A percentile compares a stretch with the other conserved stretches of the same genome.
Evolutionary conservation across 2,888 invertebrate genomes (phyloP).

Genomic region (Agrenia bidenticulata): DNA sequence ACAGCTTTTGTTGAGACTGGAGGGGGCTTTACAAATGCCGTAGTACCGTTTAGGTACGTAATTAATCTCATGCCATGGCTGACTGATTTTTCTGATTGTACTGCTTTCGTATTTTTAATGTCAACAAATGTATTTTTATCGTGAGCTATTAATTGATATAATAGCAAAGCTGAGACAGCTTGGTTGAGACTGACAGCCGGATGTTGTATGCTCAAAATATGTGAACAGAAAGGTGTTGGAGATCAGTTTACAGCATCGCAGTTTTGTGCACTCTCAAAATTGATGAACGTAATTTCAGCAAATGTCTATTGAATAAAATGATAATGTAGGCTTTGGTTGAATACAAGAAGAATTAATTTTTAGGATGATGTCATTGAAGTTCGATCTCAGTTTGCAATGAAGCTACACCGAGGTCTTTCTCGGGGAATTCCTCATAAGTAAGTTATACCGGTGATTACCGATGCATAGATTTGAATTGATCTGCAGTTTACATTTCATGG

Average conservation of each 20-base stretch:
- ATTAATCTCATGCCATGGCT: background rate
- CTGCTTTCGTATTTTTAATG: slow-evolving; percentile 1
- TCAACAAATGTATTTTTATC: slow-evolving; percentile 18
- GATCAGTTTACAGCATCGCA: slow-evolving; percentile 93
- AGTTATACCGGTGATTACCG: background rate
- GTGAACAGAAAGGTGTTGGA: slow-evolving; percentile 93
- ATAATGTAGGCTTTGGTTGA: background rate
- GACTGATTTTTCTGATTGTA: no score
- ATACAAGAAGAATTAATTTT: slow-evolving; percentile 11
- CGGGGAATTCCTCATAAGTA: slow-evolving; percentile 78
- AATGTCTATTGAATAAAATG: slow-evolving; percentile 15
- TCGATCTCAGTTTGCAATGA: slow-evolving; percentile 81
- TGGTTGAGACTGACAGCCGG: slow-evolving; percentile 90
- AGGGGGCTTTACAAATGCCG: slow-evolving; percentile 69
- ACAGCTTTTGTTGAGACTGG: slow-evolving; percentile 91
- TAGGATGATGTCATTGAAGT: slow-evolving; percentile 72
- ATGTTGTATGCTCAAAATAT: slow-evolving; percentile 93
- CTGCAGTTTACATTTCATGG: slow-evolving; percentile 15
- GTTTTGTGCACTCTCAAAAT: slow-evolving; percentile 87
- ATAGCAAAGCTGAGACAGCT: slow-evolving; percentile 85
- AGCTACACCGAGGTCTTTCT: slow-evolving; percentile 85
- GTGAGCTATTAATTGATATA: slow-evolving; percentile 38
- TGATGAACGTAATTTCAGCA: slow-evolving; percentile 78
- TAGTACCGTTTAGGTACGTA: slow-evolving; percentile 45
- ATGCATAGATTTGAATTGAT: background rate